Evolutionary conservation across 2,797 vertebrate species (phyloP).

Genomic region (Xyrichtys novacula): DNA sequence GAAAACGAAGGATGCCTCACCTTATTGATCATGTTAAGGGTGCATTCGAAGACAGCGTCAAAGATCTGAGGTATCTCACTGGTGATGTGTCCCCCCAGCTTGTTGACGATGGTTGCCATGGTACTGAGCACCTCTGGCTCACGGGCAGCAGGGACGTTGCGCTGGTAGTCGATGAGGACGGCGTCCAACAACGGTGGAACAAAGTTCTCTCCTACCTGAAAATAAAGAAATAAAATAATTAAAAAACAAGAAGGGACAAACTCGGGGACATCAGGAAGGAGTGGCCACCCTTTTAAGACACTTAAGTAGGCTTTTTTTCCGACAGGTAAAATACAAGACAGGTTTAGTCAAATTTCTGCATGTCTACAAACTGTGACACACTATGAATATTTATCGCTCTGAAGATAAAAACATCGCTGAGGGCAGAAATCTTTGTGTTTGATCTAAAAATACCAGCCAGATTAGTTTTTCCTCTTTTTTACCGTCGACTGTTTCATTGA

Average conservation of each 20-base stretch:
- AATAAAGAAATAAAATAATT: slow-evolving; percentile 8
- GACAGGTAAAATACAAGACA: not conserved
- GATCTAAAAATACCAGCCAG: slow-evolving; percentile 56
- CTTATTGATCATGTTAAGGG: slow-evolving; percentile 99
- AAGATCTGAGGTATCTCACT: slow-evolving; percentile 99
- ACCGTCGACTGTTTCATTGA: slow-evolving; percentile 22
- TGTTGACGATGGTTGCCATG: slow-evolving; percentile 99
- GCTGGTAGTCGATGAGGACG: slow-evolving; percentile 98
- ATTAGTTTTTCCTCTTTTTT: slow-evolving; percentile 34
- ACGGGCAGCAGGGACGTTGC: slow-evolving; percentile 96
- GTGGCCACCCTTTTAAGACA: not conserved
- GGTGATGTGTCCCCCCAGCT: slow-evolving; percentile 96
- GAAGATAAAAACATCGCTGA: slow-evolving; percentile 20
- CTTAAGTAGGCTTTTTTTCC: not conserved
- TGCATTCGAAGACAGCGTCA: slow-evolving; percentile 98
- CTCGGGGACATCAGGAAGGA: too few species aligned
- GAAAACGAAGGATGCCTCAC: slow-evolving; percentile 69
- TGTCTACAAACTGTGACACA: not conserved
- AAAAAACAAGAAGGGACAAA: not conserved
- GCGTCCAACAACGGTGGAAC: slow-evolving; percentile 95
- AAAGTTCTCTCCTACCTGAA: slow-evolving; percentile 96
- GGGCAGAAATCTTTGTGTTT: slow-evolving; percentile 26
- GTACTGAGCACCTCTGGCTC: slow-evolving; percentile 99
- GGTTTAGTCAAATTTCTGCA: not conserved
- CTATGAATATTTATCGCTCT: slow-evolving; percentile 22